A percentile compares a stretch with the other conserved stretches of the same genome.
phyloP scores from a whole-genome alignment of 1,140 invertebrate genomes.

The Himalopsyche phryganea region DNA sequence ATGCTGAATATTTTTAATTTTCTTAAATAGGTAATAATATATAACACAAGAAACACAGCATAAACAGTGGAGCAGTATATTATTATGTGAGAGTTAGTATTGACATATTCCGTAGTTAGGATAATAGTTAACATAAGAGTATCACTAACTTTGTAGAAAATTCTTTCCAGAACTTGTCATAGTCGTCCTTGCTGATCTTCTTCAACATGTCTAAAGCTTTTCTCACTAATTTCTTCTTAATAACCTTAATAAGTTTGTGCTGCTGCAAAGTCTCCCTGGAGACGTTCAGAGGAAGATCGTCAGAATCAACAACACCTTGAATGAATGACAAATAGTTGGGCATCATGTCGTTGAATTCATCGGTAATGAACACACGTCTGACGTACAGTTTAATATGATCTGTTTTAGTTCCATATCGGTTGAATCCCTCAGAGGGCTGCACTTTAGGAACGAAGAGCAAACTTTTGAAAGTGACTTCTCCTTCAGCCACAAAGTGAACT shows the following conservation, averaged over 20 bases:
- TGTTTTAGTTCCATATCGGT: slow-evolving; percentile 88
- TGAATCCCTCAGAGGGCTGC: slow-evolving; percentile 90
- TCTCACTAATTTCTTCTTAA: slow-evolving; percentile 97
- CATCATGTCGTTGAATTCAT: slow-evolving; percentile 99
- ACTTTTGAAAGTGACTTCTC: slow-evolving; percentile 97
- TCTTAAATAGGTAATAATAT: too few relatives aligned
- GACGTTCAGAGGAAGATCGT: slow-evolving; percentile 97
- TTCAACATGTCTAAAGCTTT: slow-evolving; percentile 99
- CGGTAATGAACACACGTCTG: slow-evolving; percentile 96
- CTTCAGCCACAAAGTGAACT: slow-evolving; percentile 97
- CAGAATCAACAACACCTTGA: slow-evolving; percentile 97
- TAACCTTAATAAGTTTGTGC: slow-evolving; percentile 97
- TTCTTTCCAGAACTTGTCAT: slow-evolving; percentile 97
- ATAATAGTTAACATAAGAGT: too few relatives aligned
- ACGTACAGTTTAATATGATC: slow-evolving; percentile 98
- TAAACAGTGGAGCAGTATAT: too few relatives aligned
- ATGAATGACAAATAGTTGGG: slow-evolving; percentile 96
- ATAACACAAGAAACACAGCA: too few relatives aligned
- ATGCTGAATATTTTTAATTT: too few relatives aligned
- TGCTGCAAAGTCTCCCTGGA: slow-evolving; percentile 98
- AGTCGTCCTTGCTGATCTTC: slow-evolving; percentile 90
- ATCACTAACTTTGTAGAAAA: slow-evolving; percentile 93
- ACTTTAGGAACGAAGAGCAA: slow-evolving; percentile 88
- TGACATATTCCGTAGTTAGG: too few relatives aligned
- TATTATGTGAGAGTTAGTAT: too few relatives aligned